Base-by-base conservation (phyloP, 2,113 vertebrate species). In the Leptosomus discolor region DNA sequence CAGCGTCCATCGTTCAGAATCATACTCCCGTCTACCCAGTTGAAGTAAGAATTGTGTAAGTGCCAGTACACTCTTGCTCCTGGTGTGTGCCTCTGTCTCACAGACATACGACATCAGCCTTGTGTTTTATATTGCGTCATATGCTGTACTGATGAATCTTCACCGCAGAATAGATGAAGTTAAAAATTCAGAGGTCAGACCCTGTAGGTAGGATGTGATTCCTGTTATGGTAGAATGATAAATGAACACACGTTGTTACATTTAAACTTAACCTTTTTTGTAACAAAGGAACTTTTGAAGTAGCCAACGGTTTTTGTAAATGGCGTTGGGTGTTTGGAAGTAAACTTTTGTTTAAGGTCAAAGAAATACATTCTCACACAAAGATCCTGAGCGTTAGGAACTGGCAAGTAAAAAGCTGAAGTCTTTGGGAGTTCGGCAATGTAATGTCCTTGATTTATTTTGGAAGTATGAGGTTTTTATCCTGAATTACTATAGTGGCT, bases 41-140 rank as follows among this genome's bases (percentile, higher is more conserved):
- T 94, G 95, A 97, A 96, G 85, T 97, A 94, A 96, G 91, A 95
- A 96, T 73, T 87, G 57, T 97, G 54, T 96, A 98, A 97, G 98
- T 98, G 97, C 98, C 98, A 98, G 97, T 97, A 97, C 81, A 92
- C 94, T 96, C 95, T 97, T 97, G 94, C 90, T 98, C 85, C 97
- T 98, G 97, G 90, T 97, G 92, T 95, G 95, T 97, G 94, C 98
- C 96, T 97, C 91, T 91, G 97, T 71, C 76, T 85, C 16, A 0
- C 88, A 81, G 82, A 91, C 88, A 91, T 88, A 89, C 5, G 19
- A 93, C 83, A 93, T 94, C 97, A 93, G 96, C 98, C 96, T 98
- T 98, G 93, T 97, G 90, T 96, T 97, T 93, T 97, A 3, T 97
- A 89, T 75, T 96, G 32, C 6, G 21, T 98, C 90, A 32, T 56